Evolutionary conservation across 2,797 vertebrate genomes (phyloP).

Genomic region (Threskiornis aethiopicus): DNA sequence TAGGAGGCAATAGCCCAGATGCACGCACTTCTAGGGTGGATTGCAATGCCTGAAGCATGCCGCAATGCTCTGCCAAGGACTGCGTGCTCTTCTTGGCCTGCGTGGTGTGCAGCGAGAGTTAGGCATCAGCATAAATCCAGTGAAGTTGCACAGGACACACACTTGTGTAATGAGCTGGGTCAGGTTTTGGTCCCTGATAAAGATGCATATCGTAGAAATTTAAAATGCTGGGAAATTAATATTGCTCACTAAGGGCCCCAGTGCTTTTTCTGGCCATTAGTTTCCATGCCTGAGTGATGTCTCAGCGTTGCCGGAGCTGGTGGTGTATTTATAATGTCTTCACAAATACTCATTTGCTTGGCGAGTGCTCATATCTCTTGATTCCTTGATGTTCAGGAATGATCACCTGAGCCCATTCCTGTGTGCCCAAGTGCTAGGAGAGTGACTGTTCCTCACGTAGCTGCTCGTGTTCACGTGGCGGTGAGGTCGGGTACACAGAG

Average conservation of each 20-base stretch:
- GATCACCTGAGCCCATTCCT: neutral
- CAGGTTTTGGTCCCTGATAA: neutral
- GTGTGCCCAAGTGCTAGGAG: neutral
- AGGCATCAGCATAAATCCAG: neutral
- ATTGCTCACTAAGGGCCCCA: neutral
- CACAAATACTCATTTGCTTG: neutral
- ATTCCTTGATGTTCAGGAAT: neutral
- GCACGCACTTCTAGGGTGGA: neutral
- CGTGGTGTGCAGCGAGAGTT: fast-evolving
- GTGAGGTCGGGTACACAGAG: neutral
- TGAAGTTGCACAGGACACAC: neutral
- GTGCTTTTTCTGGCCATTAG: neutral
- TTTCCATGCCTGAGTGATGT: neutral
- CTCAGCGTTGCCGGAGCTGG: neutral
- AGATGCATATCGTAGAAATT: neutral
- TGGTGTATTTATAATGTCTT: neutral
- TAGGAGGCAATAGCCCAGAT: constrained; percentile 21
- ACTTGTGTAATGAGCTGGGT: neutral
- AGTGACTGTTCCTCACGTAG: fast-evolving
- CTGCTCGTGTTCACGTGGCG: fast-evolving
- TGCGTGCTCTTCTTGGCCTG: fast-evolving
- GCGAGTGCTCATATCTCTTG: neutral
- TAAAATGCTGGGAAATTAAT: neutral
- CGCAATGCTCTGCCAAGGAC: neutral
- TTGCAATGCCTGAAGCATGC: neutral